Percentiles rank a stretch among this genome's conserved stretches.
phyloP scores from a whole-genome alignment of 2,888 invertebrate genomes.

The Tridacna crocea region DNA sequence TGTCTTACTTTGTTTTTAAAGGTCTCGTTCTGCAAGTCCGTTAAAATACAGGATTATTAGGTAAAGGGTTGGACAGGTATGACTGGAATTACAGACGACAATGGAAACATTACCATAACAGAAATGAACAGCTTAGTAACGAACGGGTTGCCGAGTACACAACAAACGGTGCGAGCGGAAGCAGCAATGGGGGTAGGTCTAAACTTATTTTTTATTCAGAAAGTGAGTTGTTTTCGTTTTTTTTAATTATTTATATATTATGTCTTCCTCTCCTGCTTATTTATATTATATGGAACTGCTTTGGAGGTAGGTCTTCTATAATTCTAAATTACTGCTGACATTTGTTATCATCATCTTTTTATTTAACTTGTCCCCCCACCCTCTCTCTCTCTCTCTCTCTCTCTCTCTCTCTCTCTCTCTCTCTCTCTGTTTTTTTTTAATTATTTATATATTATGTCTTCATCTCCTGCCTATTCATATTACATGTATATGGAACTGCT shows the following conservation, averaged over 20 bases:
- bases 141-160: background rate
- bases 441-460: background rate
- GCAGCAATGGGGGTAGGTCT: constrained; percentile 8
- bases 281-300: background rate
- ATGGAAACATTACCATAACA: background rate
- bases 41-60: no score
- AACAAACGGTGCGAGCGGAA: background rate
- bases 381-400: no score
- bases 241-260: background rate
- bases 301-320: background rate
- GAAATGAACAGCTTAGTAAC: constrained; percentile 1
- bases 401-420: background rate
- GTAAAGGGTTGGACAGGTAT: background rate
- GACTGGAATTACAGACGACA: background rate
- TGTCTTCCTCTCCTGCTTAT: background rate
- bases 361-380: no score
- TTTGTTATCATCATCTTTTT: background rate
- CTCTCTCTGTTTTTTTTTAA: background rate
- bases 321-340: background rate
- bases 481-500: background rate
- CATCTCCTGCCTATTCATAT: background rate
- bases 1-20: no score
- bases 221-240: background rate
- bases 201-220: background rate
- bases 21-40: no score